These are phyloP conservation scores for Horisme vitalbata DNA, from an alignment of 2,888 invertebrate species.

Conservation along the genomic window DNA sequence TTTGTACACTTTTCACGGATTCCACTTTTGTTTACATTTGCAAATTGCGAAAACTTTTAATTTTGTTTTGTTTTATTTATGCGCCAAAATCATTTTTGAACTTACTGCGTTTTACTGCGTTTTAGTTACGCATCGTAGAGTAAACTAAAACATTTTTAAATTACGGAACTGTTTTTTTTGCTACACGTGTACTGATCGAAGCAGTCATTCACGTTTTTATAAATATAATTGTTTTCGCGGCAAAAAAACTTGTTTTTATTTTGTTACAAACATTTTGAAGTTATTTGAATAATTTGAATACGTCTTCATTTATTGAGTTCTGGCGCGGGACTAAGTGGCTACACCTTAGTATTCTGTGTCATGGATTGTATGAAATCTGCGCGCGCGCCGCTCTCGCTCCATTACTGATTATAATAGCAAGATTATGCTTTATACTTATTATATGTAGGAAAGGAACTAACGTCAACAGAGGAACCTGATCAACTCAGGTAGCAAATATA, in stretches of 20 bases:
- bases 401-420: constrained; percentile 21
- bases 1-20: not conserved
- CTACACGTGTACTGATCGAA: too few relatives aligned
- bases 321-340: constrained; percentile 20
- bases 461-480: not conserved
- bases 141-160: too few relatives aligned
- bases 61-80: too few relatives aligned
- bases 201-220: too few relatives aligned
- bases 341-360: constrained; percentile 14
- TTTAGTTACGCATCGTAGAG: too few relatives aligned
- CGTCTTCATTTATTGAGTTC: constrained; percentile 20
- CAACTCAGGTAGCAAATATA: not conserved
- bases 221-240: too few relatives aligned
- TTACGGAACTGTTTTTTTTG: too few relatives aligned
- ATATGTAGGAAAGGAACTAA: not conserved
- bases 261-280: constrained; percentile 2
- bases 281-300: not conserved
- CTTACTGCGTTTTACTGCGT: too few relatives aligned
- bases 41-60: too few relatives aligned
- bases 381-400: constrained; percentile 24
- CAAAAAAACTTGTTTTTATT: not conserved
- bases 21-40: too few relatives aligned
- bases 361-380: constrained; percentile 11
- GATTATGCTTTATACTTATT: constrained; percentile 19
- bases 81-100: too few relatives aligned